phyloP scores from a whole-genome alignment of 2,797 vertebrate genomes.

The Chromobotia macracanthus region DNA sequence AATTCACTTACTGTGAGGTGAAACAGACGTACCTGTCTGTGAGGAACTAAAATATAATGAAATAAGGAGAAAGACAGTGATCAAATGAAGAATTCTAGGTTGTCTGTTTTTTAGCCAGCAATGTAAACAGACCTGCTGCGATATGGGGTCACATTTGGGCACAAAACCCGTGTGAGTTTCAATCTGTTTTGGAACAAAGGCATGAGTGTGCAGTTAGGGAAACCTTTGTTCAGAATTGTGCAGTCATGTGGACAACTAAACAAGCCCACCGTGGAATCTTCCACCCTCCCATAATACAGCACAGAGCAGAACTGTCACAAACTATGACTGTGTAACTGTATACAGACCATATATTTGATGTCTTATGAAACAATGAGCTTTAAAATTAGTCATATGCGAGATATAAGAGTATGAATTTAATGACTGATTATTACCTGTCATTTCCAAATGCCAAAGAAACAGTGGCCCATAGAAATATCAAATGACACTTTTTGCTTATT shows the following conservation, averaged over 20 bases:
- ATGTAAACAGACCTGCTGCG: not conserved
- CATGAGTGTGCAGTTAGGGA: conserved; percentile 75
- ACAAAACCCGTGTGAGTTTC: conserved; percentile 41
- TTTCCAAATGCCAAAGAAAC: too few species aligned
- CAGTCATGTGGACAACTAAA: conserved; percentile 77
- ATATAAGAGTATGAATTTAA: too few species aligned
- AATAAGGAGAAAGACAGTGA: not conserved
- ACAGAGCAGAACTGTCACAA: conserved; percentile 53
- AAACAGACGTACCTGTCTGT: not conserved
- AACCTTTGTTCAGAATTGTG: conserved; percentile 79
- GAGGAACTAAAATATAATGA: not conserved
- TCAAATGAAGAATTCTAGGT: not conserved
- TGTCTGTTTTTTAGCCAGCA: not conserved
- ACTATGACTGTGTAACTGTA: not conserved
- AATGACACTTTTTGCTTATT: too few species aligned
- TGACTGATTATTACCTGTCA: not conserved
- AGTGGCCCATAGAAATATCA: too few species aligned
- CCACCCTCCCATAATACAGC: conserved; percentile 63
- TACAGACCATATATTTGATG: conserved; percentile 36
- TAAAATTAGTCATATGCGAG: too few species aligned
- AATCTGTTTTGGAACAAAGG: conserved; percentile 73
- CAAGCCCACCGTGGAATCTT: conserved; percentile 63
- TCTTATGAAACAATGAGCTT: too few species aligned
- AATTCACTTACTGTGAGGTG: not conserved
- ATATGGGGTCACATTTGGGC: conserved; percentile 37